Evolutionary conservation across 2,888 invertebrate species (phyloP).

Genomic region (Drosophila flavopinicola): DNA sequence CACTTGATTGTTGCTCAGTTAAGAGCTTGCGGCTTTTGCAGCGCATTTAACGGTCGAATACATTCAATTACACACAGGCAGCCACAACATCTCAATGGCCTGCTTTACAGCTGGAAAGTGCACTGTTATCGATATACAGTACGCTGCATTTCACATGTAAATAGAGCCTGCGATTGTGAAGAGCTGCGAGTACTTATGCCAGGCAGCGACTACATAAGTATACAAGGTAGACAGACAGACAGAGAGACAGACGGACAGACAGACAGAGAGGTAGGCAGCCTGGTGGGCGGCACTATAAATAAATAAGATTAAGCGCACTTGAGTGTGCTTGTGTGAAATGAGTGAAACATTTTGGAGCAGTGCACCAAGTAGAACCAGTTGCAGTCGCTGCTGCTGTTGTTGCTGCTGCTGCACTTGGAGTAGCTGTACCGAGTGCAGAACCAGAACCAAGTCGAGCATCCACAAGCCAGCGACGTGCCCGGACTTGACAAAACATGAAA

Average conservation of each 20-base stretch:
- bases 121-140: conserved; percentile 45
- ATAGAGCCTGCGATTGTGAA: conserved; percentile 32
- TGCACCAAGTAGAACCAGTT: conserved; percentile 17
- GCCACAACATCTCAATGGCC: conserved; percentile 8
- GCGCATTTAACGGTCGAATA: conserved; percentile 61
- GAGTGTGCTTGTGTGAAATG: conserved; percentile 46
- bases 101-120: conserved; percentile 43
- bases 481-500: conserved; percentile 74
- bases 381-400: too few relatives aligned
- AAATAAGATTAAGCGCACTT: conserved; percentile 77
- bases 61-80: conserved; percentile 50
- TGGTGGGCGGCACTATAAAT: conserved; percentile 60
- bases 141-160: conserved; percentile 50
- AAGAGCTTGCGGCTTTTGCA: conserved; percentile 21
- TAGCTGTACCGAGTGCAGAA: background rate
- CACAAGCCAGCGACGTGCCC: conserved; percentile 64
- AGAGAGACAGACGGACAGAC: conserved; percentile 16
- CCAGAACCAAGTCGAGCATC: conserved; percentile 37
- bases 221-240: conserved; percentile 25
- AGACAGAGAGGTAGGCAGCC: conserved; percentile 9
- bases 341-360: conserved; percentile 41
- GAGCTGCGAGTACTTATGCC: conserved; percentile 50
- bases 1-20: conserved; percentile 23
- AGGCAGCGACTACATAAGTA: conserved; percentile 37
- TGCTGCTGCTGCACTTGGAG: too few relatives aligned